phyloP scores from a whole-genome alignment of 1,140 invertebrate species.

The Gonatopus flavifemur region DNA sequence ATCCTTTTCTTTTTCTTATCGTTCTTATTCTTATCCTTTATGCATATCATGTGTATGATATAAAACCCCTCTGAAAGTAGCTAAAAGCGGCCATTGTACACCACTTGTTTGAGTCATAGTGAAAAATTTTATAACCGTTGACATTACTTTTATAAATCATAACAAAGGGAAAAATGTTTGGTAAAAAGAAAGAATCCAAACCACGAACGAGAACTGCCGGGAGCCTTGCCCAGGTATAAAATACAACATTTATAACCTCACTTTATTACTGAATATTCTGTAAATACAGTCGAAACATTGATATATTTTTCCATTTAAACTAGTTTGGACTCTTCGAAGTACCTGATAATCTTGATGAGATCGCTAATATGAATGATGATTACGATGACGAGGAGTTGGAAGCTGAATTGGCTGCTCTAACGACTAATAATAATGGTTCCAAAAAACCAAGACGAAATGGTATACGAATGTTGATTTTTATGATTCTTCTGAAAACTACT shows the following conservation, averaged over 20 bases:
- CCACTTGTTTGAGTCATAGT: too few relatives aligned
- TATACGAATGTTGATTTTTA: conserved; percentile 24
- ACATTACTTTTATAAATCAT: too few relatives aligned
- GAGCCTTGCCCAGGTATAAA: conserved; percentile 54
- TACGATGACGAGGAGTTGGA: conserved; percentile 79
- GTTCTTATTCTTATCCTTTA: too few relatives aligned
- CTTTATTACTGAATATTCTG: conserved; percentile 1
- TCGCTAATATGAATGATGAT: conserved; percentile 61
- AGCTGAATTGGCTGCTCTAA: conserved; percentile 79
- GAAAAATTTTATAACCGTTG: too few relatives aligned
- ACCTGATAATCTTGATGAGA: conserved; percentile 64
- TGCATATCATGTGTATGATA: too few relatives aligned
- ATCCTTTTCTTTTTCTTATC: too few relatives aligned
- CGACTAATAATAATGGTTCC: conserved; percentile 57
- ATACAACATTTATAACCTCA: conserved; percentile 12
- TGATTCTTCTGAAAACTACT: not conserved
- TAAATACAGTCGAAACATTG: not conserved
- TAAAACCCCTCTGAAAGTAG: too few relatives aligned
- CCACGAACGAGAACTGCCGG: conserved; percentile 50
- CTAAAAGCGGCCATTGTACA: too few relatives aligned
- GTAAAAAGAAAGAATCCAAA: conserved; percentile 55
- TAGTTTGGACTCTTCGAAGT: conserved; percentile 79
- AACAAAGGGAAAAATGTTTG: conserved; percentile 52
- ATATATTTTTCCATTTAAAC: conserved; percentile 27
- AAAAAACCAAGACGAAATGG: conserved; percentile 60